These are phyloP conservation scores for Felis catus DNA, from an alignment of 2,113 vertebrate species.

Conservation along the genomic window DNA sequence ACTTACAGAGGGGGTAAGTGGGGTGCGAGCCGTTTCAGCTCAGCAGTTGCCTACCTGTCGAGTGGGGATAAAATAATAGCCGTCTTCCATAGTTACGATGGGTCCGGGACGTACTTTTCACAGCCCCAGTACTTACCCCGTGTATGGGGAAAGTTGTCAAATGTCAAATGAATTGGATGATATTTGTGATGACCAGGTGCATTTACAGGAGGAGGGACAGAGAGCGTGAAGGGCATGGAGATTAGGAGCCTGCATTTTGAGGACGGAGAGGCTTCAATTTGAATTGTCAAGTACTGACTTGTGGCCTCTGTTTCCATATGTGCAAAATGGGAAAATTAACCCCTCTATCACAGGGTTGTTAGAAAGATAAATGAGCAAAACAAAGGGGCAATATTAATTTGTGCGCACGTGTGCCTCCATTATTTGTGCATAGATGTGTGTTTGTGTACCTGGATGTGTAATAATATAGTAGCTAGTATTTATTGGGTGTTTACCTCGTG, in stretches of 20 bases:
- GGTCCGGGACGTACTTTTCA: background rate
- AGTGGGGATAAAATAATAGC: background rate
- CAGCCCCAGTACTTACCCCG: background rate
- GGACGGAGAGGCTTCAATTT: background rate
- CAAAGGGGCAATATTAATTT: background rate
- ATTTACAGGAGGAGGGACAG: too few relatives aligned
- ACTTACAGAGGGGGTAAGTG: background rate
- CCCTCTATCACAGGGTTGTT: background rate
- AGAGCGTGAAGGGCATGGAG: background rate
- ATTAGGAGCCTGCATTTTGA: background rate
- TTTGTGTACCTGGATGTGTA: background rate
- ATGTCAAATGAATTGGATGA: background rate
- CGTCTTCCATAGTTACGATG: background rate
- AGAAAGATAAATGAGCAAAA: background rate
- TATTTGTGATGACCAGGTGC: background rate
- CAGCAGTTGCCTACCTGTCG: background rate
- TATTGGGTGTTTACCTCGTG: background rate
- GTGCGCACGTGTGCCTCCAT: too few relatives aligned
- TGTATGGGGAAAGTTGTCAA: background rate
- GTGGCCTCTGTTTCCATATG: background rate
- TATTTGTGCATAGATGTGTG: background rate
- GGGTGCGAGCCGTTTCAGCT: background rate
- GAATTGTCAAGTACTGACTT: background rate
- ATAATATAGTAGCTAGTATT: background rate
- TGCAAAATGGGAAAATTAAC: background rate